Percentiles rank a stretch among this genome's conserved stretches.
Evolutionary conservation across 2,888 invertebrate species (phyloP).

Genomic region (Tuberolachnus salignus): DNA sequence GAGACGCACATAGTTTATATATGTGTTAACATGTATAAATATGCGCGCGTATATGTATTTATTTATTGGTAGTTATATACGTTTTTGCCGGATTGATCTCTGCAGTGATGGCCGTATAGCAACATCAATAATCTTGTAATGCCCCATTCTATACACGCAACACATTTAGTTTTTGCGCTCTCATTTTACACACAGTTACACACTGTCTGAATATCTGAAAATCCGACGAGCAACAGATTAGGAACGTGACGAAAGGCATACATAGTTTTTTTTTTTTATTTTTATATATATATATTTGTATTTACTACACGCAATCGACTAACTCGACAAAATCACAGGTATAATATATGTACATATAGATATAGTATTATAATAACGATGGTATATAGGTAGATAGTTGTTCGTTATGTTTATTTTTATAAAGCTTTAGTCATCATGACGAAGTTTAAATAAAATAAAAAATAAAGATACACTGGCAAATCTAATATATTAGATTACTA

Average conservation of each 20-base stretch:
- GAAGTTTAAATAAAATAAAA: too few relatives aligned
- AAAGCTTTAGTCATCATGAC: too few relatives aligned
- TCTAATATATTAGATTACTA: too few relatives aligned
- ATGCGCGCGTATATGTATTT: constrained; percentile 42
- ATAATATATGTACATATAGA: not conserved
- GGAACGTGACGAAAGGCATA: constrained; percentile 26
- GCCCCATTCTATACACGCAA: constrained; percentile 13
- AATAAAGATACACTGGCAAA: too few relatives aligned
- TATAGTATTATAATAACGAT: too few relatives aligned
- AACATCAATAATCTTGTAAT: constrained; percentile 36
- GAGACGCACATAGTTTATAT: constrained; percentile 51
- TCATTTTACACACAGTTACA: constrained; percentile 41
- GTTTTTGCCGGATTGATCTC: constrained; percentile 52
- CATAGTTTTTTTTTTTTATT: not conserved
- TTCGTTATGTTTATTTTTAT: too few relatives aligned
- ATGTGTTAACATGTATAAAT: constrained; percentile 53
- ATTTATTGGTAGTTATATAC: constrained; percentile 43
- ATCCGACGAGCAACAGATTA: constrained; percentile 54
- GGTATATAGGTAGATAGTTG: too few relatives aligned
- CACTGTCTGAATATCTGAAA: constrained; percentile 53
- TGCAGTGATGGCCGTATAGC: constrained; percentile 23
- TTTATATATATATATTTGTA: not conserved
- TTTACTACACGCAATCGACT: not conserved
- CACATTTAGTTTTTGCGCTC: constrained; percentile 19
- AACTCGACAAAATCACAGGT: not conserved